A percentile compares a stretch with the other conserved stretches of the same genome.
These are phyloP conservation scores for Alectoris magna DNA, from an alignment of 2,797 vertebrate species.

Conservation along the genomic window DNA sequence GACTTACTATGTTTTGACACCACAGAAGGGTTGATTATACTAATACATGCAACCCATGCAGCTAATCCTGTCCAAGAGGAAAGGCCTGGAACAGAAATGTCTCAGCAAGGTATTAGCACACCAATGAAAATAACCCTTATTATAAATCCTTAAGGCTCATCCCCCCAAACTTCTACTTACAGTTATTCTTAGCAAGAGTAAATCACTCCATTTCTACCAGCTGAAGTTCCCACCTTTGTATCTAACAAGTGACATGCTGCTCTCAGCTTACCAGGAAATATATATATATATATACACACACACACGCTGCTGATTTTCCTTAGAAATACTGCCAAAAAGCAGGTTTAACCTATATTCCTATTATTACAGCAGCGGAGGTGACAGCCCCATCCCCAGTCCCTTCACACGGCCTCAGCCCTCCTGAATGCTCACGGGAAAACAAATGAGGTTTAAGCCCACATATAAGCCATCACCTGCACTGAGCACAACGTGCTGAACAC, in stretches of 20 bases:
- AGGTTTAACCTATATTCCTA: neutral
- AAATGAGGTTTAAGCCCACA: neutral
- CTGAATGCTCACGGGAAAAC: neutral
- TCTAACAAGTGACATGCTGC: neutral
- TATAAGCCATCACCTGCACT: neutral
- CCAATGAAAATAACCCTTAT: constrained; percentile 27
- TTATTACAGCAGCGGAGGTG: neutral
- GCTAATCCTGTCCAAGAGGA: constrained; percentile 3
- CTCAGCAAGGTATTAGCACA: neutral
- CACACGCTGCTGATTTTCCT: neutral
- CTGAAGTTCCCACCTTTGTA: neutral
- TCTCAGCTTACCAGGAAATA: constrained; percentile 16
- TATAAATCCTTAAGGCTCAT: neutral
- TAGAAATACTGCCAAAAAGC: neutral
- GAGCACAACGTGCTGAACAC: neutral
- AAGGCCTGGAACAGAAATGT: neutral
- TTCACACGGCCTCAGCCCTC: accelerated
- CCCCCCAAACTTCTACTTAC: neutral
- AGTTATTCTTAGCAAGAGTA: constrained; percentile 29
- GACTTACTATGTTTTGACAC: constrained; percentile 49
- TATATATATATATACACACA: neutral
- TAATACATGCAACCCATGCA: constrained; percentile 10
- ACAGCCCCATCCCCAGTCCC: neutral
- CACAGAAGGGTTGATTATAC: constrained; percentile 24
- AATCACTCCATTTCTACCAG: constrained; percentile 33